Base-by-base conservation (phyloP, 2,888 invertebrate genomes). In the Microplitis manilae region DNA sequence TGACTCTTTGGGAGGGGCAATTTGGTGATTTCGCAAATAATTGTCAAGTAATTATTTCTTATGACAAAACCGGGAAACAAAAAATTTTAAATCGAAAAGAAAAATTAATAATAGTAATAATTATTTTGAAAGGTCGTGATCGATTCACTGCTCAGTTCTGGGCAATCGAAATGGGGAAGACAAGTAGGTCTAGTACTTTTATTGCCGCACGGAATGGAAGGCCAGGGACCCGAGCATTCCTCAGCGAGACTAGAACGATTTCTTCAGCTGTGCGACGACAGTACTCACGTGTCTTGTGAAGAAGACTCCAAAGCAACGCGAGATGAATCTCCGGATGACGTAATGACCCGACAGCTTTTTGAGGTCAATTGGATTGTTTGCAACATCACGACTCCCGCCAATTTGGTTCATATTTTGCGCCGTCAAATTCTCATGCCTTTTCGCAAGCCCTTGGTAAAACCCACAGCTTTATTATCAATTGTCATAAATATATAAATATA, bases 1-100 rank as follows among this genome's bases (percentile, higher is more conserved):
- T 96, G 80, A 92, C 94, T 0, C 91, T 95, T 13, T 96, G 96
- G 96, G 96, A 96, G 90, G 96, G 95, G 60, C 96, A 96, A 91
- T 96, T 96, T 89, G 96, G 96, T 0, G 96, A 96, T 90, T 96
- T 96, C 86, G 93, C 93, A 80, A 96, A 96, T 91, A 94, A 93
- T 0, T 93, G 94, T 68, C 94, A 94, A 83, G 87, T 87, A 82
- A 80, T 13, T 13, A 50, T 50, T 50, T 50, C 13, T 50, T 50
- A 9, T 8, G 13, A 50, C 50, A 30, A 30, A 50, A 50, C 8
- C 13, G 9, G 2, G 9, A 15, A 17, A 6, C 5, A 67, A 67
- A 68, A 59, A 2, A 2, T 30, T 30, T 30, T 8, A 67, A 38
- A 9, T 5, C 15, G 13, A 64, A 38, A n/a, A 65, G 59, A 20